These are phyloP conservation scores for Dendrolimus houi DNA, from an alignment of 2,888 invertebrate genomes.

Conservation along the genomic window DNA sequence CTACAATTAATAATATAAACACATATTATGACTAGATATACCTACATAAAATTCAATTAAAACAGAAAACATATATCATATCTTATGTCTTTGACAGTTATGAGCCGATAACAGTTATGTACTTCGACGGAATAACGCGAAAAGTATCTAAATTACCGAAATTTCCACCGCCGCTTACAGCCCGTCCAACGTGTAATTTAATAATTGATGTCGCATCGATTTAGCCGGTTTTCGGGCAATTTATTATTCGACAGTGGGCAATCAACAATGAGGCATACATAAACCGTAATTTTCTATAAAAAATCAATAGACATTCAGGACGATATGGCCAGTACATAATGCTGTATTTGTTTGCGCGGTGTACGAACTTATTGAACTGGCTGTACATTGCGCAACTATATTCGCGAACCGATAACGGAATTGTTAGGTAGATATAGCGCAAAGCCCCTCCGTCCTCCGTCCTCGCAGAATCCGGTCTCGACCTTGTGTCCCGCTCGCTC, in stretches of 20 bases:
- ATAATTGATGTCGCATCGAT: slow-evolving; percentile 45
- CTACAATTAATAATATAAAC: too few relatives aligned
- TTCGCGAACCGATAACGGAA: slow-evolving; percentile 70
- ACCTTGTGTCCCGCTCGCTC: slow-evolving; percentile 38
- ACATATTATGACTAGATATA: too few relatives aligned
- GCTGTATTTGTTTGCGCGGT: slow-evolving; percentile 23
- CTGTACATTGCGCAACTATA: slow-evolving; percentile 69
- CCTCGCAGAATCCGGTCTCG: slow-evolving; percentile 62
- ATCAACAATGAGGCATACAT: slow-evolving; percentile 22
- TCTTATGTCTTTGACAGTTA: slow-evolving; percentile 22
- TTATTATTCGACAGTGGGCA: slow-evolving; percentile 19
- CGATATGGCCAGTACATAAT: background rate
- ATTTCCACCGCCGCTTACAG: slow-evolving; percentile 55
- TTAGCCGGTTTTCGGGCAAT: slow-evolving; percentile 32
- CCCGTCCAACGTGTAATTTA: slow-evolving; percentile 41
- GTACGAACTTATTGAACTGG: slow-evolving; percentile 56
- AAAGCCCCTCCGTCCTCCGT: slow-evolving; percentile 59
- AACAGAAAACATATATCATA: slow-evolving; percentile 8
- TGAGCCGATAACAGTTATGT: slow-evolving; percentile 14
- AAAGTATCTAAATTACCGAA: slow-evolving; percentile 19
- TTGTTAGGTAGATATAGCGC: slow-evolving; percentile 35
- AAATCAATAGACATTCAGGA: background rate
- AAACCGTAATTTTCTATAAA: background rate
- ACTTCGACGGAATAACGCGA: slow-evolving; percentile 14
- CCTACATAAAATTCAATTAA: too few relatives aligned